phyloP scores from a whole-genome alignment of 2,113 vertebrate genomes.

The Motacilla alba region DNA sequence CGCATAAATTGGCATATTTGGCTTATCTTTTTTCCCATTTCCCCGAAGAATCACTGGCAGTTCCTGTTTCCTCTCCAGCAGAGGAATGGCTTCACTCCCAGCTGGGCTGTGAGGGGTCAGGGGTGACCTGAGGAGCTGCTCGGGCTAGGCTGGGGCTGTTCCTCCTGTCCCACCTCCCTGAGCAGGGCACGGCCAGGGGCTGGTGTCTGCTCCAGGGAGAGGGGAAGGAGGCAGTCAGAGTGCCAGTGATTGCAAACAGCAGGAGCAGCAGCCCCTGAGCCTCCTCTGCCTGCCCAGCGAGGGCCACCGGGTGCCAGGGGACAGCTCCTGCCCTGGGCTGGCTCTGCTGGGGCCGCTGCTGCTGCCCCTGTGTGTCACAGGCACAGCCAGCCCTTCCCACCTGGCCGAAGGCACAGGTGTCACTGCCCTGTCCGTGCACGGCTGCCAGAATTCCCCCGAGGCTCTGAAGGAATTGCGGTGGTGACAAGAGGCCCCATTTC shows the following conservation, averaged over 20 bases:
- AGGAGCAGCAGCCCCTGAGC: background rate
- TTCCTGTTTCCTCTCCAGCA: background rate
- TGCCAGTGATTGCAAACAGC: background rate
- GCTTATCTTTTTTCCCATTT: background rate
- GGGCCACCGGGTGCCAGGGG: background rate
- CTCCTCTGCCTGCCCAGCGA: background rate
- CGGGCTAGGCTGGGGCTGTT: background rate
- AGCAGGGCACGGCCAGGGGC: background rate
- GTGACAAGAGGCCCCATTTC: background rate
- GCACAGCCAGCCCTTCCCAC: background rate
- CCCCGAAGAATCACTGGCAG: background rate
- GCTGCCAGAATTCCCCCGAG: background rate
- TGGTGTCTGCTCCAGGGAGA: background rate
- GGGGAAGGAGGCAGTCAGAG: background rate
- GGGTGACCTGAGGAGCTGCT: background rate
- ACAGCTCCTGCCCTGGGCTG: background rate
- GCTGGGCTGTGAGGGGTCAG: background rate
- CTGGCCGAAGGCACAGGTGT: no score
- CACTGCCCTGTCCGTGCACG: background rate
- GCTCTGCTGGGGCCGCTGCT: background rate
- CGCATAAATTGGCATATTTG: background rate
- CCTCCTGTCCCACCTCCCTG: background rate
- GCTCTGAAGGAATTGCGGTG: background rate
- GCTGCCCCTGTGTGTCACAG: background rate
- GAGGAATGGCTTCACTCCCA: constrained; percentile 4